Conservation (phyloP, 2,113 vertebrate genomes). For the Campylomormyrus numenius region DNA sequence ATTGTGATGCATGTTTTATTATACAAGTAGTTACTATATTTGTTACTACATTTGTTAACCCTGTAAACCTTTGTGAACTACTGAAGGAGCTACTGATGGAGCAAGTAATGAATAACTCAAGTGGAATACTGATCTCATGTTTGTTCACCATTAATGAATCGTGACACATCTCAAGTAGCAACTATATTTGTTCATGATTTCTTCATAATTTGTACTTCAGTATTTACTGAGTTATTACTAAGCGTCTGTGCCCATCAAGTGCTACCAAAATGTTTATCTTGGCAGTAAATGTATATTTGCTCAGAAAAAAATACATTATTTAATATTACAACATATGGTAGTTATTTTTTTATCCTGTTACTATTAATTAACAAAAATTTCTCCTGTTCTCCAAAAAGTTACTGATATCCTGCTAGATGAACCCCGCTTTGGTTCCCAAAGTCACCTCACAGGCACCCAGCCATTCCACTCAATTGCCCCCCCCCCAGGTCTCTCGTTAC, state of each 20-base stretch:
- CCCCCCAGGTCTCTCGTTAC: neutral
- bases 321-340: neutral
- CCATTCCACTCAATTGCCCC: neutral
- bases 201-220: neutral
- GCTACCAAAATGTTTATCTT: neutral
- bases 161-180: neutral
- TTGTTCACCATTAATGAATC: neutral
- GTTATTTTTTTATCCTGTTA: neutral
- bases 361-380: neutral
- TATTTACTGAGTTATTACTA: neutral
- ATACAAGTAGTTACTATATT: neutral
- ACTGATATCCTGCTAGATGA: neutral
- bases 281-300: neutral
- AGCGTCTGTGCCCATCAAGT: neutral
- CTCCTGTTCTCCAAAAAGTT: neutral
- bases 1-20: neutral
- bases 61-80: neutral
- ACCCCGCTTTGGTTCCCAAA: neutral
- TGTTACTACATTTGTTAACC: neutral
- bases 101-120: neutral
- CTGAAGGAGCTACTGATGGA: too few relatives aligned
- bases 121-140: neutral
- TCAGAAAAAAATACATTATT: neutral
- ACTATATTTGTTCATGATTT: neutral
- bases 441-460: neutral